Evolutionary conservation across 1,140 invertebrate genomes (phyloP).

Genomic region (Cepaea nemoralis): DNA sequence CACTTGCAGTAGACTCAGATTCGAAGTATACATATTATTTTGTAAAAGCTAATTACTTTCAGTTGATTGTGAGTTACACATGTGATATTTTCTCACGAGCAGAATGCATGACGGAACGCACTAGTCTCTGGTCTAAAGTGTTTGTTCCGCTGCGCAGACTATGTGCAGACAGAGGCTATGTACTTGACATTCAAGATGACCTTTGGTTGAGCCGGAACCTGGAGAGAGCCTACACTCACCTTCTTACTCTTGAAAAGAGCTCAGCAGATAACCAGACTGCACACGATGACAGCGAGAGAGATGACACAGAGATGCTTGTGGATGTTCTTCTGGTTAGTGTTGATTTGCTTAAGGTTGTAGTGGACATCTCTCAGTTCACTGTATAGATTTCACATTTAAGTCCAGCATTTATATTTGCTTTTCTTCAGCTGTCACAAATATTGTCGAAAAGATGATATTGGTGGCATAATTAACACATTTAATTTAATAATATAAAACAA

Average conservation of each 20-base stretch:
- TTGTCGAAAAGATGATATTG: too few relatives aligned
- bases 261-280: not conserved
- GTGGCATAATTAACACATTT: too few relatives aligned
- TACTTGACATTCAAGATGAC: constrained; percentile 34
- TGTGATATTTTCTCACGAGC: not conserved
- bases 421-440: too few relatives aligned
- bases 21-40: too few relatives aligned
- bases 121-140: not conserved
- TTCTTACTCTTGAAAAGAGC: not conserved
- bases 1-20: too few relatives aligned
- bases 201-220: constrained; percentile 17
- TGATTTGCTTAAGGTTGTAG: too few relatives aligned
- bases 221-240: not conserved
- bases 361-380: too few relatives aligned
- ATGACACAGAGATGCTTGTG: not conserved
- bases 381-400: too few relatives aligned
- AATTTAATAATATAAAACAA: too few relatives aligned
- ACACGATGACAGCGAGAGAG: not conserved
- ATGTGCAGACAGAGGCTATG: constrained; percentile 29
- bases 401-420: too few relatives aligned
- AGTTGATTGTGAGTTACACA: too few relatives aligned
- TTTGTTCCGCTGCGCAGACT: not conserved
- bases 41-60: too few relatives aligned
- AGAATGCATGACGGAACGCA: constrained; percentile 21
- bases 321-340: constrained; percentile 1